phyloP scores from a whole-genome alignment of 2,113 vertebrate species.

The Circaetus gallicus region DNA sequence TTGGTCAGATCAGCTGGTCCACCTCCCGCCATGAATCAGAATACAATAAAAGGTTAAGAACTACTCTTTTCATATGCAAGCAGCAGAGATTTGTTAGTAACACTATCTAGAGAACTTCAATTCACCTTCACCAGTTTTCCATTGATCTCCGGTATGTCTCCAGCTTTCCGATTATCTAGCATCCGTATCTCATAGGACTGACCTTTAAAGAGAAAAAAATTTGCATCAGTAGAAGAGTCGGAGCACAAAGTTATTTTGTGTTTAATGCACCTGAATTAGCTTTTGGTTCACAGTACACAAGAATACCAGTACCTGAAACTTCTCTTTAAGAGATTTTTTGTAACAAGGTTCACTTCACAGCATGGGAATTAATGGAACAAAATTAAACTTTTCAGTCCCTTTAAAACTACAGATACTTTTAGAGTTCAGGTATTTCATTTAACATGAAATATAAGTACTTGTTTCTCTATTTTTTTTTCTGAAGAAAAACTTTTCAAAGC shows the following conservation, averaged over 20 bases:
- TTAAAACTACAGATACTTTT: neutral
- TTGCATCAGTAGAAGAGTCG: neutral
- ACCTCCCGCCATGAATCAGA: too few relatives aligned
- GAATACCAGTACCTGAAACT: neutral
- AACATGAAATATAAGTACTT: neutral
- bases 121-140: conserved; percentile 92
- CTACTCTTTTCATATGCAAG: neutral
- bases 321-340: neutral
- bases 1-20: neutral
- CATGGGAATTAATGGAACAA: neutral
- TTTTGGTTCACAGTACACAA: neutral
- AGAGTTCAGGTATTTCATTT: neutral
- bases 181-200: conserved; percentile 94
- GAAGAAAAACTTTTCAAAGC: neutral
- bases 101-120: neutral
- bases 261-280: neutral
- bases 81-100: neutral
- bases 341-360: neutral
- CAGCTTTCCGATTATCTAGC: conserved; percentile 90
- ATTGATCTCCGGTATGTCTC: conserved; percentile 87
- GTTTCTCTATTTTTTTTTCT: neutral
- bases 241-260: neutral
- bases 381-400: neutral
- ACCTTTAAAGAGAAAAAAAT: conserved; percentile 71
- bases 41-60: neutral